These are phyloP conservation scores for Dichetophora obliterata DNA, from an alignment of 2,888 invertebrate genomes.

Conservation along the genomic window DNA sequence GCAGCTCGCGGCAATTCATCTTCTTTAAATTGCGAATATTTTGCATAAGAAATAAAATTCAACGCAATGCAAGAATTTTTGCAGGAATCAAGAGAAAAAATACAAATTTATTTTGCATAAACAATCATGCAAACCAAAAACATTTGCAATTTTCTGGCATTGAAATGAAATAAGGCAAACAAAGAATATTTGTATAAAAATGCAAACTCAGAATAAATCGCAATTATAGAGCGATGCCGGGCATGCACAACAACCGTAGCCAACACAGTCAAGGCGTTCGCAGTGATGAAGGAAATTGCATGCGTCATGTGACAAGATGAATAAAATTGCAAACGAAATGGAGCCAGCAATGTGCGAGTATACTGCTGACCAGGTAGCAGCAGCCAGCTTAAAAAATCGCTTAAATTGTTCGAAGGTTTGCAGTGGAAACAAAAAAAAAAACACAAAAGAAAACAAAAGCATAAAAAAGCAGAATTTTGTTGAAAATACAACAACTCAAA, in stretches of 20 bases:
- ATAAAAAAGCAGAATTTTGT: background rate
- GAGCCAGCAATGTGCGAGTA: background rate
- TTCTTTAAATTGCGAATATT: conserved; percentile 30
- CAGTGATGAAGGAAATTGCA: conserved; percentile 22
- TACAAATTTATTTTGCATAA: conserved; percentile 35
- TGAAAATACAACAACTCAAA: background rate
- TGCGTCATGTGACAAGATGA: conserved; percentile 30
- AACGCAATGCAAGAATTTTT: conserved; percentile 16
- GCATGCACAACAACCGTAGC: background rate
- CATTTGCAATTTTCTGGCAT: conserved; percentile 34
- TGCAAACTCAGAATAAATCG: conserved; percentile 14
- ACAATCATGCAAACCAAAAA: conserved; percentile 32
- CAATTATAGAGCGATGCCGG: conserved; percentile 30
- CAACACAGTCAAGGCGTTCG: background rate
- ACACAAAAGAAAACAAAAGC: too few species aligned
- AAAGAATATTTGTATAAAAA: background rate
- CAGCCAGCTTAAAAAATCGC: background rate
- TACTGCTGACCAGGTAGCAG: too few species aligned
- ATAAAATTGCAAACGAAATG: conserved; percentile 4
- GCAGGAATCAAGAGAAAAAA: background rate
- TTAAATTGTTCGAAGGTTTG: background rate
- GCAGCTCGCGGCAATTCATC: conserved; percentile 36
- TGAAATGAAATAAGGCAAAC: conserved; percentile 13
- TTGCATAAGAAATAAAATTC: conserved; percentile 32
- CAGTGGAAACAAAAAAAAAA: background rate